A percentile compares a stretch with the other conserved stretches of the same genome.
Conservation (phyloP, 2,113 vertebrate species). For the Archocentrus centrarchus region DNA sequence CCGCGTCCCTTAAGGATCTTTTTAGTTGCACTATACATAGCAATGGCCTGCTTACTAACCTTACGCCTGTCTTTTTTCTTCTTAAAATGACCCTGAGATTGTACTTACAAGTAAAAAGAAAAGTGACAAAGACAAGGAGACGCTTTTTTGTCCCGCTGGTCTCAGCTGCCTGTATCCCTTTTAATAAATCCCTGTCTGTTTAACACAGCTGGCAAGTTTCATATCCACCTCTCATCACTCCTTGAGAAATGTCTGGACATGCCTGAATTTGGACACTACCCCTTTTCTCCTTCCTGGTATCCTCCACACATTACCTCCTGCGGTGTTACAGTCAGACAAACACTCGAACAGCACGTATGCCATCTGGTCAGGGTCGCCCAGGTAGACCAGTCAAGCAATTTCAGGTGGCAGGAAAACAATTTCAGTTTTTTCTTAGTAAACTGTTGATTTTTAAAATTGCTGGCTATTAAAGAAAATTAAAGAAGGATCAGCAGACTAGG, state of each 20-base stretch:
- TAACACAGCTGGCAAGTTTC: slow-evolving; percentile 18
- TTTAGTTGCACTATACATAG: slow-evolving; percentile 23
- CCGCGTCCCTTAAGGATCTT: slow-evolving; percentile 1
- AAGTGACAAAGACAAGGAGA: background rate
- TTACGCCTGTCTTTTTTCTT: slow-evolving; percentile 8
- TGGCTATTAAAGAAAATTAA: background rate
- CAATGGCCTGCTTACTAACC: slow-evolving; percentile 5
- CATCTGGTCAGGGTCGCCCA: slow-evolving; percentile 67
- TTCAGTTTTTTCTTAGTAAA: background rate
- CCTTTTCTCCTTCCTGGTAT: slow-evolving; percentile 24
- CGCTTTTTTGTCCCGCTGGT: background rate
- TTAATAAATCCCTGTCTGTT: background rate
- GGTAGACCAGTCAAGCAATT: slow-evolving; percentile 11
- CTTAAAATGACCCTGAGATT: slow-evolving; percentile 9
- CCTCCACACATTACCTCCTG: slow-evolving; percentile 1
- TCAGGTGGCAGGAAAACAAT: slow-evolving; percentile 8
- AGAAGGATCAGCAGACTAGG: background rate
- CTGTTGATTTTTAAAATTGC: background rate
- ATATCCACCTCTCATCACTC: slow-evolving; percentile 5
- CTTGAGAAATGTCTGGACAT: slow-evolving; percentile 14
- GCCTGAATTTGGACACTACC: slow-evolving; percentile 1
- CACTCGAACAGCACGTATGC: slow-evolving; percentile 32
- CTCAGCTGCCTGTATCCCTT: background rate
- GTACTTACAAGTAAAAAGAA: background rate
- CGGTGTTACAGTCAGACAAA: slow-evolving; percentile 38